Conservation (phyloP, 2,888 invertebrate species). For the Drosophila ezoana region DNA sequence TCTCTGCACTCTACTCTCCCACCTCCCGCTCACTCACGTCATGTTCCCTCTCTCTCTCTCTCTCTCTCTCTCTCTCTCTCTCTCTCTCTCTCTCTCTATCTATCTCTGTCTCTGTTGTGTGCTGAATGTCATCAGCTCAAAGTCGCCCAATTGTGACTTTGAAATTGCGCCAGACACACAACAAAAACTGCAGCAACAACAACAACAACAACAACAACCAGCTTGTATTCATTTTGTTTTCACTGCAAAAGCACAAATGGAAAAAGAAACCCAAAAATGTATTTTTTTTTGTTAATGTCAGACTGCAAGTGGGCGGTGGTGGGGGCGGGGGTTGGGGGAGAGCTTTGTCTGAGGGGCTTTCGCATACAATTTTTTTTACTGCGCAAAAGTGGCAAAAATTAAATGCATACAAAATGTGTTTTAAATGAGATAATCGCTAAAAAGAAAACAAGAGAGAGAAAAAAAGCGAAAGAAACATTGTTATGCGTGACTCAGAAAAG, state of each 20-base stretch:
- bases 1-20: background rate
- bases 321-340: background rate
- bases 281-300: slow-evolving; percentile 34
- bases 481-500: background rate
- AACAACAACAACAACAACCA: slow-evolving; percentile 35
- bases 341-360: background rate
- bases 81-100: background rate
- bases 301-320: slow-evolving; percentile 24
- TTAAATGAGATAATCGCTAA: slow-evolving; percentile 77
- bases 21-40: background rate
- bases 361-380: slow-evolving; percentile 10
- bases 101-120: slow-evolving; percentile 4
- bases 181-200: slow-evolving; percentile 33
- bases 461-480: slow-evolving; percentile 3
- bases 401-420: slow-evolving; percentile 71
- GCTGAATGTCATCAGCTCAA: slow-evolving; percentile 71
- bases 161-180: slow-evolving; percentile 62
- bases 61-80: background rate
- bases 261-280: slow-evolving; percentile 34
- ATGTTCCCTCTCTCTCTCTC: background rate
- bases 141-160: slow-evolving; percentile 67
- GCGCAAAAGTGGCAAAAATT: slow-evolving; percentile 37
- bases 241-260: slow-evolving; percentile 18
- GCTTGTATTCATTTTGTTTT: slow-evolving; percentile 38
- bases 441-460: slow-evolving; percentile 28